Base-by-base conservation (phyloP, 2,113 vertebrate genomes). In the Indicator indicator region DNA sequence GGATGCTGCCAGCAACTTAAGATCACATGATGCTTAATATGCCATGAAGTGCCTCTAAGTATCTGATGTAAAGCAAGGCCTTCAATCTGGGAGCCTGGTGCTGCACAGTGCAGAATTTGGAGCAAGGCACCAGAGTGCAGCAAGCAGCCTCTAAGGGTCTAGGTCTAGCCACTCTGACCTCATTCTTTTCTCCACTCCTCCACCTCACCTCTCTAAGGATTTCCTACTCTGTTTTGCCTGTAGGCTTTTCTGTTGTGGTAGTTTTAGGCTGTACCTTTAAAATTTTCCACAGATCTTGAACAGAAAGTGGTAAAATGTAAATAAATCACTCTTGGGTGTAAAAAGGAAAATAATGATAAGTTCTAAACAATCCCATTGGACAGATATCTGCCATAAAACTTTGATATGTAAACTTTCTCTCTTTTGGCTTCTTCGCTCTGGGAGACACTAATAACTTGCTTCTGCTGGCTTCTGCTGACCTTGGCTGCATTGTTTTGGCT, bases 11-110 rank as follows among this genome's bases (percentile, higher is more conserved):
- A 96, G 83, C 4, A 71, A 50, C 62, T 86, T 81, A 36, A 74
- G 46, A 94, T 96, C 95, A 96, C 88, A 92, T 12, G 5, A 93
- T 76, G 86, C 58, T 96, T 94, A 96, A 92, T 95, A 97, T 91
- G 89, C 80, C 82, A 65, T 80, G 69, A 86, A 77, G 44, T 74
- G 93, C 89, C 88, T 93, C 65, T 92, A 82, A 91, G 76, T 83
- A 78, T 76, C 77, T 44, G 38, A 52, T 82, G 69, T 87, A 74
- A 92, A 74, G 65, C 55, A 86, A 89, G 50, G 38, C 63, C 92
- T 94, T 76, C 73, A 56, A 21, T 23, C 30, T 5, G 2, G 19
- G 9, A 18, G 27, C 54, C 23, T 40, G 60, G 23, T 12, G 15
- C 48, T 86, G 75, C 54, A 83, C 32, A 38, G 42, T 27, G 46